Percentiles rank a stretch among this genome's conserved stretches.
Conservation (phyloP, 2,113 vertebrate genomes). For the Mystacornis crossleyi region DNA sequence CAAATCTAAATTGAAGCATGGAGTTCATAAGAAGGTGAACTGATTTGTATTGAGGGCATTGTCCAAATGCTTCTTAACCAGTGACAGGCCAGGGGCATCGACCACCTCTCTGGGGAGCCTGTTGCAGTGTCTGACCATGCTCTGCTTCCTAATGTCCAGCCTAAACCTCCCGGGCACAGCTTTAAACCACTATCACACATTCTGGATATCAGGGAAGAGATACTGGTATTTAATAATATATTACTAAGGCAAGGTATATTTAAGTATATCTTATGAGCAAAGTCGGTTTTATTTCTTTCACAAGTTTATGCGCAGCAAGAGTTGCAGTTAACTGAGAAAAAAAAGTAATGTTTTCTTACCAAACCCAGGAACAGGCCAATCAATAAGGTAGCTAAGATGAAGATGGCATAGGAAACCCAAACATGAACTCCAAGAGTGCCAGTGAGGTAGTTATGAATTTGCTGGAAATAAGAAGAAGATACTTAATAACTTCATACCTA, state of each 20-base stretch:
- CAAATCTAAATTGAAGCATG: neutral
- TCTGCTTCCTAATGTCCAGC: neutral
- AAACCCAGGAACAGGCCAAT: constrained; percentile 84
- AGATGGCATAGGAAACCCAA: constrained; percentile 84
- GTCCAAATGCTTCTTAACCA: neutral
- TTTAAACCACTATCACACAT: neutral
- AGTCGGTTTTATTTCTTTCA: neutral
- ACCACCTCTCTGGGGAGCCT: neutral
- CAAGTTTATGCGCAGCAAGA: neutral
- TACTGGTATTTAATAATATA: neutral
- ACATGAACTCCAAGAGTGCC: constrained; percentile 81
- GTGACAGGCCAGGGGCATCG: neutral
- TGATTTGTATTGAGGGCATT: neutral
- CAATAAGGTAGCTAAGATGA: constrained; percentile 81
- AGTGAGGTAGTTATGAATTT: constrained; percentile 86
- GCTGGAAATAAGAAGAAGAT: constrained; percentile 65
- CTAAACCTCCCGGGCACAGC: neutral
- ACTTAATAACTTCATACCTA: neutral
- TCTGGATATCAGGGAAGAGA: neutral
- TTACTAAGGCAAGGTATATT: neutral
- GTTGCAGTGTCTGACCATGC: neutral
- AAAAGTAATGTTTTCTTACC: constrained; percentile 72
- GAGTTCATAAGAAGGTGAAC: neutral
- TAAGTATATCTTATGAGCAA: neutral
- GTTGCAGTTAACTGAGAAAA: neutral